Percentiles rank a stretch among this genome's conserved stretches.
phyloP scores from a whole-genome alignment of 2,113 vertebrate species.

The Anguilla rostrata region DNA sequence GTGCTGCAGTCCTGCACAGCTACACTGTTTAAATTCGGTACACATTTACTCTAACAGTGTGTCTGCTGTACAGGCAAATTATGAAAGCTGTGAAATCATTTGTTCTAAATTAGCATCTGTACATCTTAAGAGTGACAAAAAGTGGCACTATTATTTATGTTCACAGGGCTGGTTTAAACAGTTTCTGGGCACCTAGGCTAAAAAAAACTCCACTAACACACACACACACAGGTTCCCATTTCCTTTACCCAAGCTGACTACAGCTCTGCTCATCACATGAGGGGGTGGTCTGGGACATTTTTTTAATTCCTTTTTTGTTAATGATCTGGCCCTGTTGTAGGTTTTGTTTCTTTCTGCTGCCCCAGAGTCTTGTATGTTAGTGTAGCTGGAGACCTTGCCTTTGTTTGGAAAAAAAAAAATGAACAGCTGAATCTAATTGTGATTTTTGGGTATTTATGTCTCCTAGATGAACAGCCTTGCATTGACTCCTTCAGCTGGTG shows the following conservation, averaged over 20 bases:
- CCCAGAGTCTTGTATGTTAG: background rate
- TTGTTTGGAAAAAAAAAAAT: background rate
- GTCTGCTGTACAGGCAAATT: too few species aligned
- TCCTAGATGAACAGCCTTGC: slow-evolving; percentile 80
- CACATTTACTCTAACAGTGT: background rate
- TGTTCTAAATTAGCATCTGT: too few species aligned
- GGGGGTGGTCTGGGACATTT: background rate
- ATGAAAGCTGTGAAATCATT: background rate
- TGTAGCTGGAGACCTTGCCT: background rate
- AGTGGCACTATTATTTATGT: too few species aligned
- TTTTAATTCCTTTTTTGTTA: background rate
- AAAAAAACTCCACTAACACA: too few species aligned
- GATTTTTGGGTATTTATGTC: slow-evolving; percentile 10
- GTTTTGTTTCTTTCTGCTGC: background rate
- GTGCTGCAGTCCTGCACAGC: background rate
- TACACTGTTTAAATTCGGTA: too few species aligned
- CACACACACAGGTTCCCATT: background rate
- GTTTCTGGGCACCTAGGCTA: too few species aligned
- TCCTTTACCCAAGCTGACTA: background rate
- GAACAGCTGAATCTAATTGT: background rate
- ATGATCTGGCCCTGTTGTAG: background rate
- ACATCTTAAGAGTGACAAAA: too few species aligned
- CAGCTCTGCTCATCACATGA: background rate
- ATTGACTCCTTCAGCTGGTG: slow-evolving; percentile 91
- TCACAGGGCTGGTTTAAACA: too few species aligned